Evolutionary conservation across 2,797 vertebrate species (phyloP).

Genomic region (Diglossa cyanea): DNA sequence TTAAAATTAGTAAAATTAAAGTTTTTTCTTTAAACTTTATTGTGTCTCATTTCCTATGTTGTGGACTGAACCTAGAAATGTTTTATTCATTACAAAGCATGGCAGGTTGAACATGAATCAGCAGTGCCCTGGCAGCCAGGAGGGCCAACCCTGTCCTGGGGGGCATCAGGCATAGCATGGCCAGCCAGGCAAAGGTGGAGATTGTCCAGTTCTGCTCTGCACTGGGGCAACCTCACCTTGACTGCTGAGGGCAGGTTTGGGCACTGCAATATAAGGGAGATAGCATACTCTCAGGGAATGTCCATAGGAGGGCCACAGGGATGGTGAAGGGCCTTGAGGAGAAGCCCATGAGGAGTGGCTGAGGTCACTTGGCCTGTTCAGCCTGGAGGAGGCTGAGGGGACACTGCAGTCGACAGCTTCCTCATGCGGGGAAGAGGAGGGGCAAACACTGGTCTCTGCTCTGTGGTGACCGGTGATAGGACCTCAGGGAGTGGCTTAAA

Average conservation of each 20-base stretch:
- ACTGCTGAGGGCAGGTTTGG: accelerated
- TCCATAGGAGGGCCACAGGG: neutral
- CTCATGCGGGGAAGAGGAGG: neutral
- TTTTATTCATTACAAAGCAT: neutral
- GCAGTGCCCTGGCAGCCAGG: neutral
- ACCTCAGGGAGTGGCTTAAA: neutral
- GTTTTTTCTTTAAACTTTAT: neutral
- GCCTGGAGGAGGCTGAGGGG: neutral
- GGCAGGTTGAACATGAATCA: neutral
- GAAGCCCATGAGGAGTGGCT: accelerated
- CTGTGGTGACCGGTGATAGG: neutral
- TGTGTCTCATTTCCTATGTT: neutral
- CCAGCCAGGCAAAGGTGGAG: accelerated
- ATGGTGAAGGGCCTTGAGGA: neutral
- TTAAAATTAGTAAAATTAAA: neutral
- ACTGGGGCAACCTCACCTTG: accelerated
- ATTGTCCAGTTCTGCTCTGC: accelerated
- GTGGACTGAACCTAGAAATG: neutral
- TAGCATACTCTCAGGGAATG: neutral
- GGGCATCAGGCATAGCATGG: accelerated
- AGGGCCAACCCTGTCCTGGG: accelerated
- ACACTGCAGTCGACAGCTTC: accelerated
- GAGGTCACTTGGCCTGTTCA: neutral
- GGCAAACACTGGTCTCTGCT: neutral
- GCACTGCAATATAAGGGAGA: neutral